These are phyloP conservation scores for Esperia sulphurella DNA, from an alignment of 2,888 invertebrate species.

Conservation along the genomic window DNA sequence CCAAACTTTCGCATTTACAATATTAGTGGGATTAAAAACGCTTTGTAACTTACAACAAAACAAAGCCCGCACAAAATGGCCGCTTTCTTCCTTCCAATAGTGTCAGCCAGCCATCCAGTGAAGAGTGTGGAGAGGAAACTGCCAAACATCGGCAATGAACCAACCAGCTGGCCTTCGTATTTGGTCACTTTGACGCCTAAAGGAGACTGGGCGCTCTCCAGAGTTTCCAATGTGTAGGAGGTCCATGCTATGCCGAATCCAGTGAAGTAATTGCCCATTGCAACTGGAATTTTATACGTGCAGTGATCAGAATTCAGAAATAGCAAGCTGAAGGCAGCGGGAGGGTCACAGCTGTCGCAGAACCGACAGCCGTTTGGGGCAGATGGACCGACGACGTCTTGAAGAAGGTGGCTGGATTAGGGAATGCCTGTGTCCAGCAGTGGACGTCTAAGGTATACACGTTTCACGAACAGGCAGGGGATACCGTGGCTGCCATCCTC, in stretches of 20 bases:
- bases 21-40: background rate
- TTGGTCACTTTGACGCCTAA: conserved; percentile 24
- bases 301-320: no score
- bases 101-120: conserved; percentile 25
- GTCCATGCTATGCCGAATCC: conserved; percentile 29
- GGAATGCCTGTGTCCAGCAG: no score
- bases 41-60: conserved; percentile 24
- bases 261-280: conserved; percentile 17
- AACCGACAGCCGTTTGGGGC: no score
- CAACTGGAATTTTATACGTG: conserved; percentile 29
- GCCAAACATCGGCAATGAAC: conserved; percentile 34
- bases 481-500: no score
- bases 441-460: no score
- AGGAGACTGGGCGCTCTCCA: conserved; percentile 28
- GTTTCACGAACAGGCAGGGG: no score
- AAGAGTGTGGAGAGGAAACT: conserved; percentile 19
- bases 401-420: no score
- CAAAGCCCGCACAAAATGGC: conserved; percentile 24
- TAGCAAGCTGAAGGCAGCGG: no score
- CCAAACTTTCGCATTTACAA: no score
- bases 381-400: no score
- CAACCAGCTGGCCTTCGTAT: conserved; percentile 26
- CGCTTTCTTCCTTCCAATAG: conserved; percentile 32
- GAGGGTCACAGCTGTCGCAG: no score
- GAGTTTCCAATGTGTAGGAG: conserved; percentile 27